phyloP scores from a whole-genome alignment of 2,113 vertebrate genomes.

The Rhinogobius similis region DNA sequence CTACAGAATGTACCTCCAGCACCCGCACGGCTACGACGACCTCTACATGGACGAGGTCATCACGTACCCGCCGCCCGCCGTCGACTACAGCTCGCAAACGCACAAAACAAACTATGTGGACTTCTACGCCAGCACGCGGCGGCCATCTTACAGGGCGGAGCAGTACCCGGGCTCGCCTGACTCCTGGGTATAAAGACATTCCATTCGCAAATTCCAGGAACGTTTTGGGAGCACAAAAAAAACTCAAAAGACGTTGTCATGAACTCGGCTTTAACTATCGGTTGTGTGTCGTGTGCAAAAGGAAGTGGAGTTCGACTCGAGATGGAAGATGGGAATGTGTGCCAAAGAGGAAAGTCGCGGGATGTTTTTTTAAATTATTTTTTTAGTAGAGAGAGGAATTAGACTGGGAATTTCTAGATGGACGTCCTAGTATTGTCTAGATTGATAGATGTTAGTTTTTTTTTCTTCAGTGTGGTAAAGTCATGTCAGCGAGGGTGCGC shows the following conservation, averaged over 20 bases:
- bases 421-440: conserved; percentile 79
- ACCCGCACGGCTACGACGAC: conserved; percentile 92
- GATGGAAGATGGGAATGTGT: conserved; percentile 84
- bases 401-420: conserved; percentile 40
- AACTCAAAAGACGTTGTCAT: conserved; percentile 38
- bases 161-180: conserved; percentile 97
- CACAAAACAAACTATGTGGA: conserved; percentile 97
- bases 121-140: conserved; percentile 94
- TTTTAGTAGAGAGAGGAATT: conserved; percentile 59
- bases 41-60: conserved; percentile 90
- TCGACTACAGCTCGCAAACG: conserved; percentile 87
- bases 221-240: conserved; percentile 12
- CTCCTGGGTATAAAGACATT: conserved; percentile 89
- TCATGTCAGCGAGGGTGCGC: conserved; percentile 85
- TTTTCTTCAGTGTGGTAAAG: conserved; percentile 86
- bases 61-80: conserved; percentile 85
- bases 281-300: conserved; percentile 49
- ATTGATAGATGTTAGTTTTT: conserved; percentile 78
- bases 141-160: conserved; percentile 91
- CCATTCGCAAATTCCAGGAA: neutral
- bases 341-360: conserved; percentile 82
- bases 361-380: conserved; percentile 61
- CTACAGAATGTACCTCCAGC: conserved; percentile 91
- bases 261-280: conserved; percentile 72
- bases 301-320: conserved; percentile 51